phyloP scores from a whole-genome alignment of 2,888 invertebrate species.

The Camponotus fellah region DNA sequence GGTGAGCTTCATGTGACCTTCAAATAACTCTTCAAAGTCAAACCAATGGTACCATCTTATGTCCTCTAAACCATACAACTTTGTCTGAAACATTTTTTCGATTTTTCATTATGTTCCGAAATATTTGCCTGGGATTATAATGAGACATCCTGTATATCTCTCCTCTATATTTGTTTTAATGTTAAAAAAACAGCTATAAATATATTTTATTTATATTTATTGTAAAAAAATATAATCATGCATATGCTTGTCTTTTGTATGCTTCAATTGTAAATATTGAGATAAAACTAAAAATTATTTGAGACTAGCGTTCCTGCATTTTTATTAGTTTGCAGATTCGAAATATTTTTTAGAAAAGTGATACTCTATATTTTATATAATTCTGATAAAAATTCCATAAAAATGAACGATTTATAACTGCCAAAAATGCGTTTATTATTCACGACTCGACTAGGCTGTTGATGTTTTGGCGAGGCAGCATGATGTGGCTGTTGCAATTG shows the following conservation, averaged over 20 bases:
- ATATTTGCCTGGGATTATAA: too few species aligned
- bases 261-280: neutral
- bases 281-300: neutral
- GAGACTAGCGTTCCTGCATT: neutral
- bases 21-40: too few species aligned
- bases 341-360: neutral
- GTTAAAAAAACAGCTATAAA: neutral
- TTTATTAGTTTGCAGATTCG: neutral
- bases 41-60: too few species aligned
- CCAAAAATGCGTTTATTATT: constrained; percentile 39
- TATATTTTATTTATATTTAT: neutral
- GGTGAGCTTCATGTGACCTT: too few species aligned
- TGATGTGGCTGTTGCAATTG: constrained; percentile 67
- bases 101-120: too few species aligned
- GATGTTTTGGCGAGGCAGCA: constrained; percentile 67
- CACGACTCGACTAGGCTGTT: constrained; percentile 60
- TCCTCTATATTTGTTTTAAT: neutral
- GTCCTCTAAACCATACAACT: too few species aligned
- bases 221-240: constrained; percentile 1
- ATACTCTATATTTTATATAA: neutral
- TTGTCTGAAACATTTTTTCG: too few species aligned
- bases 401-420: constrained; percentile 37
- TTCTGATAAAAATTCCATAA: constrained; percentile 8
- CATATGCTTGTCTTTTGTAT: neutral
- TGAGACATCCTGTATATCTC: too few species aligned